A percentile compares a stretch with the other conserved stretches of the same genome.
Conservation (phyloP, 1,140 invertebrate species). For the Trinorchestia longiramus region DNA sequence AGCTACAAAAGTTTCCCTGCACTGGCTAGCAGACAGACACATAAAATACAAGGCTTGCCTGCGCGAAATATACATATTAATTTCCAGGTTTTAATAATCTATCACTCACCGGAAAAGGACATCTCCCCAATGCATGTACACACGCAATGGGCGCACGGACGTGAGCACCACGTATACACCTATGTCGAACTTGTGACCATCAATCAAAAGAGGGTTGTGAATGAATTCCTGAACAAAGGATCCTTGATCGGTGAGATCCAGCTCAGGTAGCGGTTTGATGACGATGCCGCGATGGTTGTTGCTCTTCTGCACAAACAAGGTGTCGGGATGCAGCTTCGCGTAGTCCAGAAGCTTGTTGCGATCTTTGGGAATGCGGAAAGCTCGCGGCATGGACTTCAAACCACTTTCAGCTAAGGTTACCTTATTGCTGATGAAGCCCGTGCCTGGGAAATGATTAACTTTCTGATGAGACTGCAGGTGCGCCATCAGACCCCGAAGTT, state of each 20-base stretch:
- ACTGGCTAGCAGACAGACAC: background rate
- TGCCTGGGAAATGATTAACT: slow-evolving; percentile 96
- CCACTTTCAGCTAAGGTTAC: slow-evolving; percentile 86
- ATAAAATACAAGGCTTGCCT: background rate
- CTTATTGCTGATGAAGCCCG: slow-evolving; percentile 95
- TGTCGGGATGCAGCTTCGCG: slow-evolving; percentile 77
- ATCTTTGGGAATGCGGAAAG: slow-evolving; percentile 88
- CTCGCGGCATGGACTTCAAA: slow-evolving; percentile 83
- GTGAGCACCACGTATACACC: slow-evolving; percentile 94
- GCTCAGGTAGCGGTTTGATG: slow-evolving; percentile 78
- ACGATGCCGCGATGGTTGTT: slow-evolving; percentile 91
- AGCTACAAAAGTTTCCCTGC: background rate
- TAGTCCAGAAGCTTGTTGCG: slow-evolving; percentile 81
- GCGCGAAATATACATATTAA: slow-evolving; percentile 15
- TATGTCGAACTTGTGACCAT: slow-evolving; percentile 95
- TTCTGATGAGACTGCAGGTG: slow-evolving; percentile 80
- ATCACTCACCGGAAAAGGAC: slow-evolving; percentile 81
- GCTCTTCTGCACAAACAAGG: slow-evolving; percentile 90
- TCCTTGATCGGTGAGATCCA: slow-evolving; percentile 80
- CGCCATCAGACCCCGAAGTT: slow-evolving; percentile 75
- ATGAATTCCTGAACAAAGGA: slow-evolving; percentile 93
- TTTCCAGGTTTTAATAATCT: background rate
- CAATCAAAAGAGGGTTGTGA: slow-evolving; percentile 83
- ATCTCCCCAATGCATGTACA: slow-evolving; percentile 92
- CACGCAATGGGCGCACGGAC: slow-evolving; percentile 88